A percentile compares a stretch with the other conserved stretches of the same genome.
Evolutionary conservation across 2,113 vertebrate species (phyloP).

Genomic region (Psephotus haematonotus): DNA sequence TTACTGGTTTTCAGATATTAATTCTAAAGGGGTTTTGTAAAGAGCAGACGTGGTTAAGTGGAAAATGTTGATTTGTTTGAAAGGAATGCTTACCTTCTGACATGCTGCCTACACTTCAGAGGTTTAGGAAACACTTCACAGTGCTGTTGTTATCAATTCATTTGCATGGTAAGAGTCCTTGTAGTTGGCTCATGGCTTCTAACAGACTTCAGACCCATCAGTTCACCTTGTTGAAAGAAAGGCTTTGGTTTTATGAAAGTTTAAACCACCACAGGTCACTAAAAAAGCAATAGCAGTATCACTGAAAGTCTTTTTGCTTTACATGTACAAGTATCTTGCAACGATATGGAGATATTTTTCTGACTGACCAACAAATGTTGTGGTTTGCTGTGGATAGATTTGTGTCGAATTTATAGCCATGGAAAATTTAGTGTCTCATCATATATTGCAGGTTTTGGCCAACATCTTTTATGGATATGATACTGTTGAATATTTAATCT

Average conservation of each 20-base stretch:
- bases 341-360: neutral
- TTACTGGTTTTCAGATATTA: neutral
- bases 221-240: neutral
- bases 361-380: accelerated
- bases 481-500: conserved; percentile 5
- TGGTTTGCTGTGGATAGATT: neutral
- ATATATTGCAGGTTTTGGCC: neutral
- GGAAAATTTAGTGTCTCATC: neutral
- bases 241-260: neutral
- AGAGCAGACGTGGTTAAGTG: neutral
- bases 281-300: neutral
- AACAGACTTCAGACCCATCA: neutral
- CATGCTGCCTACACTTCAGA: accelerated
- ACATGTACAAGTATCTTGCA: neutral
- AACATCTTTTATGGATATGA: neutral
- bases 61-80: neutral
- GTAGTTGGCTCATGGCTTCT: neutral
- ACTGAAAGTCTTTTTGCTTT: neutral
- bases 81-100: neutral
- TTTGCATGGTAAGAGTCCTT: neutral
- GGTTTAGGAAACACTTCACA: neutral
- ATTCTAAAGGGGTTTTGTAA: neutral
- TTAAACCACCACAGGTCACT: neutral
- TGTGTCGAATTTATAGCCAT: neutral
- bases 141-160: neutral